A percentile compares a stretch with the other conserved stretches of the same genome.
Evolutionary conservation across 2,113 vertebrate genomes (phyloP).

Genomic region (Chloropsis cyanopogon): DNA sequence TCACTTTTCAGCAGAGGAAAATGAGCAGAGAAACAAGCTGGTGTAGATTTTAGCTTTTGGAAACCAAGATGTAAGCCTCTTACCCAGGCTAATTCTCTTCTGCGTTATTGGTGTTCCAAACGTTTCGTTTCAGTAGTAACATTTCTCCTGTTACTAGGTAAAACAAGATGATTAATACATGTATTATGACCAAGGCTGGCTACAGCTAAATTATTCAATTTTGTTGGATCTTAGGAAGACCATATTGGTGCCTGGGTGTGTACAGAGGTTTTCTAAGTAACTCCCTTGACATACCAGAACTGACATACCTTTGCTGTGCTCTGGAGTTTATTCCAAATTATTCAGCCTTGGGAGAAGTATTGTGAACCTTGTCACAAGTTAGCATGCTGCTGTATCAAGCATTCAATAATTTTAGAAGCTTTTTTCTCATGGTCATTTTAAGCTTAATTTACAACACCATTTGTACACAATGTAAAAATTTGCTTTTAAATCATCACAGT

Average conservation of each 20-base stretch:
- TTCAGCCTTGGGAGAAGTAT: background rate
- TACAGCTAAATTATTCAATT: background rate
- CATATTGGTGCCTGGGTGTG: background rate
- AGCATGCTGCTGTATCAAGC: background rate
- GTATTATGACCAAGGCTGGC: background rate
- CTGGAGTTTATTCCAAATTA: background rate
- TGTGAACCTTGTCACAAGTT: background rate
- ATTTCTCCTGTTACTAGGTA: background rate
- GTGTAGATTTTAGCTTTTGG: background rate
- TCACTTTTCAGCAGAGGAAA: slow-evolving; percentile 47
- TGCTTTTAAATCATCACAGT: background rate
- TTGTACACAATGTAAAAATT: background rate
- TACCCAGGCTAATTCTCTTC: background rate
- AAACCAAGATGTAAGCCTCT: background rate
- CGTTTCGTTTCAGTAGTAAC: background rate
- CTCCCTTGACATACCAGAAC: background rate
- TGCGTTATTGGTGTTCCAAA: background rate
- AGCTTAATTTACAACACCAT: background rate
- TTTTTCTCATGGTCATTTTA: background rate
- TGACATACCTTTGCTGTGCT: background rate
- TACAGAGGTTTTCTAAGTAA: background rate
- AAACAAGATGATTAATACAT: background rate
- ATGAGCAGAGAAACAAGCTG: background rate
- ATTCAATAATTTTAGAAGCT: background rate
- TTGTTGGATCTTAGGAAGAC: background rate